phyloP scores from a whole-genome alignment of 2,797 vertebrate genomes.

The Bovichtus diacanthus region DNA sequence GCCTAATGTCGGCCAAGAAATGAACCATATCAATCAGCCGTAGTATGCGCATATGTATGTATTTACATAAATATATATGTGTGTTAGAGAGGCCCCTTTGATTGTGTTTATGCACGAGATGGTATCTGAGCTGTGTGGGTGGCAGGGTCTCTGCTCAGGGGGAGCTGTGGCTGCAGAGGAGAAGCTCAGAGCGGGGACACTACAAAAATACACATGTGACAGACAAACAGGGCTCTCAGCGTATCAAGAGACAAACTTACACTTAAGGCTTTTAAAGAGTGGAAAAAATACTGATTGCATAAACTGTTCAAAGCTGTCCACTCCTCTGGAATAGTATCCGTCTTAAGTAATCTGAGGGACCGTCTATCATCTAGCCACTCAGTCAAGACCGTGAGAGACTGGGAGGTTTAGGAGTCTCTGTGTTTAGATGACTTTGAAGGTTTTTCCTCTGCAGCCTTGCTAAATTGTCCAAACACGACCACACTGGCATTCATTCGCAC shows the following conservation, averaged over 20 bases:
- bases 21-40: background rate
- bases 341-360: conserved; percentile 48
- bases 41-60: background rate
- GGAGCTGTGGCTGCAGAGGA: conserved; percentile 24
- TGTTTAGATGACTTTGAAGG: conserved; percentile 83
- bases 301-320: conserved; percentile 45
- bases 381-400: conserved; percentile 74
- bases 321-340: conserved; percentile 20
- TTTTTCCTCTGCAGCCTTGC: conserved; percentile 73
- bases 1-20: background rate
- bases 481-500: conserved; percentile 83
- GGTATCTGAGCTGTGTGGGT: conserved; percentile 66
- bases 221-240: conserved; percentile 33
- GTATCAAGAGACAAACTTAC: conserved; percentile 24
- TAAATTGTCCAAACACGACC: conserved; percentile 86
- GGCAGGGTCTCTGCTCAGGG: conserved; percentile 52
- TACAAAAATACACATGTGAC: conserved; percentile 47
- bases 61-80: background rate
- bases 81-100: conserved; percentile 21
- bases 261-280: conserved; percentile 35
- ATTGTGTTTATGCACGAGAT: conserved; percentile 49
- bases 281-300: conserved; percentile 37
- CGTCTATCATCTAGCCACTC: conserved; percentile 47
- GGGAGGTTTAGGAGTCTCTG: conserved; percentile 63
- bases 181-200: conserved; percentile 35